Evolutionary conservation across 2,113 vertebrate genomes (phyloP).

Genomic region (Furnarius figulus): DNA sequence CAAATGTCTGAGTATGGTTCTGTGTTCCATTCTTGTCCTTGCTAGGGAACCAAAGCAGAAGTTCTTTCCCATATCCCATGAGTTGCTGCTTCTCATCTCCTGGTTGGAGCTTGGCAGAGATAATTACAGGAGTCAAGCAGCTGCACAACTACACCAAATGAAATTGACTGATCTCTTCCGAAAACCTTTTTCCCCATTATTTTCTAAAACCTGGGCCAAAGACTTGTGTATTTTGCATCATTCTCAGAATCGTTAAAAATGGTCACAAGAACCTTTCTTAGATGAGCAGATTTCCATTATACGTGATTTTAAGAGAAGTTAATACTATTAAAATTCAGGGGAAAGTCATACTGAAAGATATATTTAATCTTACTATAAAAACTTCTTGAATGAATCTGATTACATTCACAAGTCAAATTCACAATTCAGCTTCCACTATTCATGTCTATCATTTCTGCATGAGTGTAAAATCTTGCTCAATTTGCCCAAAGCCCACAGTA

Average conservation of each 20-base stretch:
- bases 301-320: neutral
- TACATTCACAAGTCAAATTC: neutral
- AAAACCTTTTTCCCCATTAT: neutral
- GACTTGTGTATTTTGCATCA: neutral
- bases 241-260: neutral
- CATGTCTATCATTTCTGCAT: neutral
- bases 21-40: neutral
- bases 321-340: neutral
- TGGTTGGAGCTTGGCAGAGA: rapidly evolving
- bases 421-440: neutral
- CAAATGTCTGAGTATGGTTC: neutral
- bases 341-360: neutral
- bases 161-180: neutral
- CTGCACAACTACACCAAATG: neutral
- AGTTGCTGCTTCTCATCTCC: neutral
- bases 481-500: neutral
- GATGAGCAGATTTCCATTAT: neutral
- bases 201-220: neutral
- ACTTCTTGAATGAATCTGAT: neutral
- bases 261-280: neutral
- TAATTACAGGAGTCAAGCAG: neutral
- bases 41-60: neutral
- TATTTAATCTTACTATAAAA: neutral
- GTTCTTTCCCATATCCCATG: neutral
- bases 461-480: neutral